Conservation (phyloP, 2,797 vertebrate species). For the Enoplosus armatus region DNA sequence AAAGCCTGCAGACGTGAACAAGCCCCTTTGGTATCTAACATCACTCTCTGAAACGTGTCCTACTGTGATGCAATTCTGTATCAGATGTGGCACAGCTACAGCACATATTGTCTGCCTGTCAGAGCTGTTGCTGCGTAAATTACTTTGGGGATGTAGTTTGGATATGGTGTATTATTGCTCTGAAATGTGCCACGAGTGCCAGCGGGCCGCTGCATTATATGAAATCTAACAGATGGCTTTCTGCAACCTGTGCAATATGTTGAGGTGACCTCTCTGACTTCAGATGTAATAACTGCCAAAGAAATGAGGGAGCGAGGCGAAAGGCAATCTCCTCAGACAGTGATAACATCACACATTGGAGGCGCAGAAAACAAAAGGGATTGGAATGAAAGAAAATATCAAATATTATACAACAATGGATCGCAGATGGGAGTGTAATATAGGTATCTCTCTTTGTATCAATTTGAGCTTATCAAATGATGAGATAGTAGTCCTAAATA, state of each 20-base stretch:
- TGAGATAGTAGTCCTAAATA: slow-evolving; percentile 21
- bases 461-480: slow-evolving; percentile 43
- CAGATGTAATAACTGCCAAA: slow-evolving; percentile 79
- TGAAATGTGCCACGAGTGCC: slow-evolving; percentile 68
- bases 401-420: slow-evolving; percentile 51
- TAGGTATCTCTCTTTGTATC: slow-evolving; percentile 52
- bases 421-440: slow-evolving; percentile 52
- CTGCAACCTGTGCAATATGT: slow-evolving; percentile 78
- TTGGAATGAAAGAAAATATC: slow-evolving; percentile 58
- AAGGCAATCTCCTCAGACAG: slow-evolving; percentile 76
- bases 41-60: slow-evolving; percentile 33
- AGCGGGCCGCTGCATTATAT: slow-evolving; percentile 64
- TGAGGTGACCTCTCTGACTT: slow-evolving; percentile 72
- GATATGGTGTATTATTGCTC: slow-evolving; percentile 75
- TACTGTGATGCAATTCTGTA: slow-evolving; percentile 38
- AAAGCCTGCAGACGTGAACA: slow-evolving; percentile 28
- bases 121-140: slow-evolving; percentile 65
- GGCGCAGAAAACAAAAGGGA: slow-evolving; percentile 59
- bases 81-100: slow-evolving; percentile 48
- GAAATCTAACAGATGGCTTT: slow-evolving; percentile 80
- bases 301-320: slow-evolving; percentile 66
- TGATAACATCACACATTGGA: slow-evolving; percentile 72
- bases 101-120: slow-evolving; percentile 45
- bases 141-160: slow-evolving; percentile 70
- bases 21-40: slow-evolving; percentile 11